Evolutionary conservation across 2,797 vertebrate species (phyloP).

Genomic region (Tachyglossus aculeatus): DNA sequence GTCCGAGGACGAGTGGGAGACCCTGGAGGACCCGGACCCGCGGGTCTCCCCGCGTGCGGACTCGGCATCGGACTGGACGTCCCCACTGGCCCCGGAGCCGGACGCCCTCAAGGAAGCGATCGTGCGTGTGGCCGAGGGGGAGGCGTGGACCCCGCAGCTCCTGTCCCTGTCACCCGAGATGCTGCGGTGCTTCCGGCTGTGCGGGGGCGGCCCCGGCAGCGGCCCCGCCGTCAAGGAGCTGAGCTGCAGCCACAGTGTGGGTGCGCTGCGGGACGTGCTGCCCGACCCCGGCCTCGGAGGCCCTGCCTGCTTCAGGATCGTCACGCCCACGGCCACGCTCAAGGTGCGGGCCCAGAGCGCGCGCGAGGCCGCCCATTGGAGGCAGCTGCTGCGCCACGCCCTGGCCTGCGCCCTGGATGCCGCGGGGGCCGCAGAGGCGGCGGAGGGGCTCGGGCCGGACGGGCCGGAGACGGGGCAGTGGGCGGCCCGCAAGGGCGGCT

Average conservation of each 20-base stretch:
- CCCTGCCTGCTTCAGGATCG: conserved; percentile 87
- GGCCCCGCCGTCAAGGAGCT: conserved; percentile 79
- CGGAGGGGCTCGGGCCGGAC: conserved; percentile 72
- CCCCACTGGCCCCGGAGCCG: conserved; percentile 72
- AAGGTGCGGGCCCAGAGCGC: conserved; percentile 82
- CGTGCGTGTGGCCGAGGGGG: conserved; percentile 81
- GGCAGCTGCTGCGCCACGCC: conserved; percentile 84
- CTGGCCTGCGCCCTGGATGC: conserved; percentile 88
- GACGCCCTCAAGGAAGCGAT: conserved; percentile 91
- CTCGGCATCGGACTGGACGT: conserved; percentile 76
- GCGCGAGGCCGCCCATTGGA: conserved; percentile 84
- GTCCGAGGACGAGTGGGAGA: conserved; percentile 84
- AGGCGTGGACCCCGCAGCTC: conserved; percentile 81
- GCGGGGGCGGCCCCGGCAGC: too few species aligned
- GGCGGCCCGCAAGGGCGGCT: conserved; percentile 80
- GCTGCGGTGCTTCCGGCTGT: conserved; percentile 83
- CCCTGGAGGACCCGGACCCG: conserved; percentile 63
- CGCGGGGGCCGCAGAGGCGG: conserved; percentile 75
- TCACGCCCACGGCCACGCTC: conserved; percentile 84
- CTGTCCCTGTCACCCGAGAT: conserved; percentile 90
- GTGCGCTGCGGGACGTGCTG: conserved; percentile 89
- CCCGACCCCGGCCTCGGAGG: conserved; percentile 88
- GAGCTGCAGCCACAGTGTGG: conserved; percentile 77
- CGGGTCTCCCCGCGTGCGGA: neutral
- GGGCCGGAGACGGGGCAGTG: conserved; percentile 86